Conservation (phyloP, 2,888 invertebrate genomes). For the Patella ulyssiponensis region DNA sequence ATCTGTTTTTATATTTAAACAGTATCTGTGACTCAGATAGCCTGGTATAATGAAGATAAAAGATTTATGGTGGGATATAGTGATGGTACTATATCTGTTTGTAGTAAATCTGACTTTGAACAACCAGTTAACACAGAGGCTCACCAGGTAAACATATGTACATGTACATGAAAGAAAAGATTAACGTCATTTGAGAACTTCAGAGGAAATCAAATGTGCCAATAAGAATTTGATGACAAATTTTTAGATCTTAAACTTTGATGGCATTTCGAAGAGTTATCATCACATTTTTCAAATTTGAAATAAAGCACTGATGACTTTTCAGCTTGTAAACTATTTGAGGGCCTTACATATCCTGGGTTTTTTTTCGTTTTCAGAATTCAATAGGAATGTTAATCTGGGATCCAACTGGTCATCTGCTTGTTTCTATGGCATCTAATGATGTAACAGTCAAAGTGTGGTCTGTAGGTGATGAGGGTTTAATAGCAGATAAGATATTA, state of each 20-base stretch:
- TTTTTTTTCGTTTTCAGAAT: slow-evolving; percentile 45
- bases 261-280: no score
- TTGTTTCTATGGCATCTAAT: slow-evolving; percentile 74
- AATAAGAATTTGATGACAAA: no score
- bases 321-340: no score
- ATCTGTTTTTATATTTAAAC: slow-evolving; percentile 38
- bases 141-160: slow-evolving; percentile 57
- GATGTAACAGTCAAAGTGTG: slow-evolving; percentile 74
- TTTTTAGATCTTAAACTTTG: no score
- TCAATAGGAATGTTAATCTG: slow-evolving; percentile 74
- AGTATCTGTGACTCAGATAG: slow-evolving; percentile 76
- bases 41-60: slow-evolving; percentile 76
- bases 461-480: slow-evolving; percentile 71
- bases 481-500: slow-evolving; percentile 73
- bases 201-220: no score
- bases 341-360: no score
- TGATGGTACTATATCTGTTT: slow-evolving; percentile 74
- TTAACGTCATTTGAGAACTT: no score
- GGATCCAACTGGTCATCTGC: slow-evolving; percentile 74
- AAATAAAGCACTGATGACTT: no score
- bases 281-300: no score
- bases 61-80: slow-evolving; percentile 76
- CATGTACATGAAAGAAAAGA: no score
- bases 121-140: slow-evolving; percentile 61
- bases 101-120: slow-evolving; percentile 58